These are phyloP conservation scores for Lophotis ruficrista DNA, from an alignment of 2,113 vertebrate genomes.

Conservation along the genomic window DNA sequence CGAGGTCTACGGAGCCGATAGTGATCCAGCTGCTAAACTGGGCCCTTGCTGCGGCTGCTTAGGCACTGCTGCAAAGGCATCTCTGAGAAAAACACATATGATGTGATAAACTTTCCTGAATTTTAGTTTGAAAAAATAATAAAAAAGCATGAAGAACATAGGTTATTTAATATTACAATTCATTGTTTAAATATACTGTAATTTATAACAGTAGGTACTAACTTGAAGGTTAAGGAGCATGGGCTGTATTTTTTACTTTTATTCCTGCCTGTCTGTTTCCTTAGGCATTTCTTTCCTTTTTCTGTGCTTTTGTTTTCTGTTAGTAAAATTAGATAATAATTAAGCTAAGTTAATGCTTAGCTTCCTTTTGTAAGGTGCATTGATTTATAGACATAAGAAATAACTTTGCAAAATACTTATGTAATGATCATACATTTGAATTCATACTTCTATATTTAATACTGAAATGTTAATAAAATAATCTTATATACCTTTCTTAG, in stretches of 20 bases:
- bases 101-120: neutral
- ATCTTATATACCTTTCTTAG: neutral
- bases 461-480: neutral
- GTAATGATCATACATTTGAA: neutral
- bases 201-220: neutral
- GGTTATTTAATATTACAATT: neutral
- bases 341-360: neutral
- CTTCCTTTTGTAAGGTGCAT: neutral
- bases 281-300: neutral
- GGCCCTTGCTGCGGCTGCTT: neutral
- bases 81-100: neutral
- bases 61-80: neutral
- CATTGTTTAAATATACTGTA: neutral
- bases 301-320: neutral
- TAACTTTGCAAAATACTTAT: neutral
- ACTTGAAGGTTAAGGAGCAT: neutral
- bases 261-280: neutral
- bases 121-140: neutral
- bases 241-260: neutral
- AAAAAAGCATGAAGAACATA: neutral
- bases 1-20: rapidly evolving
- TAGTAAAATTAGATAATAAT: neutral
- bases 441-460: neutral
- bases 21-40: neutral
- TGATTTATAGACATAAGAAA: neutral